A percentile compares a stretch with the other conserved stretches of the same genome.
These are phyloP conservation scores for Bilobella aurantiaca DNA, from an alignment of 1,140 invertebrate genomes.

Conservation along the genomic window DNA sequence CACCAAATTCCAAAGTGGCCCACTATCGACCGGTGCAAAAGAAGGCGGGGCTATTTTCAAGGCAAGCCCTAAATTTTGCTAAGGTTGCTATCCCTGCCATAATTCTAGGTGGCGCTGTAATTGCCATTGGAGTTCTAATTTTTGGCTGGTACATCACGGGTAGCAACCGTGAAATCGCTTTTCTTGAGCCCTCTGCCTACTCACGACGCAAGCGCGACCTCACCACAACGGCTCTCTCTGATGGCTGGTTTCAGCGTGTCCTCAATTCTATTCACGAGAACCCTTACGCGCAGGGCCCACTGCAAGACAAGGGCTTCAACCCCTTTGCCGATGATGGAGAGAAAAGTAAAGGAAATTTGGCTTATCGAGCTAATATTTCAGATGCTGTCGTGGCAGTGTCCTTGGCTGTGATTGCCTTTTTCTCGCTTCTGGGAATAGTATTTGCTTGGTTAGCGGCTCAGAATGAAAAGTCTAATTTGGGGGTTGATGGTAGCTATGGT, in stretches of 20 bases:
- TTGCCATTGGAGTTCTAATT: constrained; percentile 30
- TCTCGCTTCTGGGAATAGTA: constrained; percentile 11
- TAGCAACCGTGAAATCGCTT: constrained; percentile 32
- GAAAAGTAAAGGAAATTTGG: constrained; percentile 15
- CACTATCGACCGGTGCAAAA: constrained; percentile 19
- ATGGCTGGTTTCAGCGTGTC: constrained; percentile 29
- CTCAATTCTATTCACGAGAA: constrained; percentile 29
- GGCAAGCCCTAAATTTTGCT: constrained; percentile 31
- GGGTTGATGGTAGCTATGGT: background rate
- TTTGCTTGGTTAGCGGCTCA: constrained; percentile 20
- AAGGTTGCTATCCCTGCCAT: constrained; percentile 31
- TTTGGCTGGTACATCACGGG: constrained; percentile 33
- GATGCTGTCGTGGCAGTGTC: constrained; percentile 7
- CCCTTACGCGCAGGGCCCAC: constrained; percentile 21
- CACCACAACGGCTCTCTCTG: constrained; percentile 13
- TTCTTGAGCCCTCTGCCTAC: constrained; percentile 31
- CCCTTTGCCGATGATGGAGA: background rate
- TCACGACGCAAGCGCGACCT: constrained; percentile 30
- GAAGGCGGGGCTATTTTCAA: constrained; percentile 17
- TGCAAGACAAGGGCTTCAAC: background rate
- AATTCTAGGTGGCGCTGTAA: constrained; percentile 28
- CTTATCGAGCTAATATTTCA: constrained; percentile 8
- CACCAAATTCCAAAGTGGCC: constrained; percentile 19
- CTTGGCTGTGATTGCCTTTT: constrained; percentile 13
- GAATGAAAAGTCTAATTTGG: constrained; percentile 8